Percentiles rank a stretch among this genome's conserved stretches.
These are phyloP conservation scores for Zaprionus lachaisei DNA, from an alignment of 1,140 invertebrate genomes.

Conservation along the genomic window DNA sequence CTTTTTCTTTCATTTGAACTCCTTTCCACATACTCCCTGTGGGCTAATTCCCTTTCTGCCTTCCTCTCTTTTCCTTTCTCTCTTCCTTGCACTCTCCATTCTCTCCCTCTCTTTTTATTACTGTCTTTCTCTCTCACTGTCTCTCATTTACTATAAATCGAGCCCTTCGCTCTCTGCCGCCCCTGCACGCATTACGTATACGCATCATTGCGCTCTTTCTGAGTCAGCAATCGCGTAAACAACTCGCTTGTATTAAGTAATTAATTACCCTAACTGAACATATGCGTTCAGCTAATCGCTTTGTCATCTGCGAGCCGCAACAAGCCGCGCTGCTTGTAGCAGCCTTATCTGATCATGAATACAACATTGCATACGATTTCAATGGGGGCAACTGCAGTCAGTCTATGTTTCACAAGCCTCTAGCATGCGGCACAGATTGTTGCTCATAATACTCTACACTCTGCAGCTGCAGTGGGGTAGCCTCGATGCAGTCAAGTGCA, in stretches of 20 bases:
- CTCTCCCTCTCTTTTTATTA: too few relatives aligned
- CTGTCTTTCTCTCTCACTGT: neutral
- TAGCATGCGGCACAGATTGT: conserved; percentile 37
- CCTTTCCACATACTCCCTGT: too few relatives aligned
- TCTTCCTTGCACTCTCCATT: too few relatives aligned
- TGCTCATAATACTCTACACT: conserved; percentile 2
- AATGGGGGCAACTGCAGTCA: neutral
- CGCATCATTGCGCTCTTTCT: conserved; percentile 2
- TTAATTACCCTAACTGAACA: conserved; percentile 16
- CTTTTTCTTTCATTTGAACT: neutral
- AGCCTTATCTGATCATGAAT: conserved; percentile 9
- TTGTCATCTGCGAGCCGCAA: conserved; percentile 15
- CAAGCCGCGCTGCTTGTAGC: conserved; percentile 9
- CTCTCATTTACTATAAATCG: neutral
- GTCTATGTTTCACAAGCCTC: neutral
- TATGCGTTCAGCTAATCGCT: conserved; percentile 16
- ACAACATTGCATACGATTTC: neutral
- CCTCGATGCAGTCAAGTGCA: conserved; percentile 49
- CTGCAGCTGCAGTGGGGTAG: neutral
- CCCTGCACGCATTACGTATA: conserved; percentile 21
- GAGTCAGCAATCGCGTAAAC: neutral
- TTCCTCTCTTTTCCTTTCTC: too few relatives aligned
- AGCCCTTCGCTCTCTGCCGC: neutral
- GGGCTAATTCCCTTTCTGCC: too few relatives aligned
- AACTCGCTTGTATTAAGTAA: conserved; percentile 27